phyloP scores from a whole-genome alignment of 1,140 invertebrate genomes.

The Cydia pomonella region DNA sequence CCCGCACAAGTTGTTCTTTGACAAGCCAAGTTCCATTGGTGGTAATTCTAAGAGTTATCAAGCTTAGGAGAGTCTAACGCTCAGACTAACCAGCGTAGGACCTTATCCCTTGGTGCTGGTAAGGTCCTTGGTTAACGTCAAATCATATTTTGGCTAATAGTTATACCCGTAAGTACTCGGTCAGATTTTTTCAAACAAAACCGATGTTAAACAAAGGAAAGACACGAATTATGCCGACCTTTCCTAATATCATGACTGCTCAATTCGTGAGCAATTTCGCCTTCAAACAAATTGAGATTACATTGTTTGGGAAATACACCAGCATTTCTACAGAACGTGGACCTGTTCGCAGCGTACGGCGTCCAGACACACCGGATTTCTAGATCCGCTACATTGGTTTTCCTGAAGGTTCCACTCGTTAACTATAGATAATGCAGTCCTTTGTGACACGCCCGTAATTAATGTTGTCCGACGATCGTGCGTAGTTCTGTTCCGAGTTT shows the following conservation, averaged over 20 bases:
- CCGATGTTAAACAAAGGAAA: no score
- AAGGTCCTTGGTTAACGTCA: not conserved
- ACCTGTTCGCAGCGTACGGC: no score
- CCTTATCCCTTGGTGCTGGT: not conserved
- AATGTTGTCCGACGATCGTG: constrained; percentile 46
- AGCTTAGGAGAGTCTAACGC: not conserved
- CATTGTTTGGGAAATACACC: no score
- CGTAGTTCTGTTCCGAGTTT: constrained; percentile 40
- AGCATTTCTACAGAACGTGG: no score
- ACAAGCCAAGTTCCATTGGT: constrained; percentile 44
- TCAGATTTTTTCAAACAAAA: no score
- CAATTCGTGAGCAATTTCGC: no score
- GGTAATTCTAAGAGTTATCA: not conserved
- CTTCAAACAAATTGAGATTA: no score
- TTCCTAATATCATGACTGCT: no score
- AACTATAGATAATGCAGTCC: not conserved
- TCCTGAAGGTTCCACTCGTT: not conserved
- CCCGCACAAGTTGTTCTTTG: constrained; percentile 48
- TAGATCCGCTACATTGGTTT: not conserved
- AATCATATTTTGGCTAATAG: not conserved
- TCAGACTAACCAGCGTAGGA: not conserved
- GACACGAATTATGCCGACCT: no score
- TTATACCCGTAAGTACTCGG: no score
- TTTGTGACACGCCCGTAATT: constrained; percentile 50
- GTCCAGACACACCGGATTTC: no score